These are phyloP conservation scores for Apis cerana DNA, from an alignment of 1,140 invertebrate species.

Conservation along the genomic window DNA sequence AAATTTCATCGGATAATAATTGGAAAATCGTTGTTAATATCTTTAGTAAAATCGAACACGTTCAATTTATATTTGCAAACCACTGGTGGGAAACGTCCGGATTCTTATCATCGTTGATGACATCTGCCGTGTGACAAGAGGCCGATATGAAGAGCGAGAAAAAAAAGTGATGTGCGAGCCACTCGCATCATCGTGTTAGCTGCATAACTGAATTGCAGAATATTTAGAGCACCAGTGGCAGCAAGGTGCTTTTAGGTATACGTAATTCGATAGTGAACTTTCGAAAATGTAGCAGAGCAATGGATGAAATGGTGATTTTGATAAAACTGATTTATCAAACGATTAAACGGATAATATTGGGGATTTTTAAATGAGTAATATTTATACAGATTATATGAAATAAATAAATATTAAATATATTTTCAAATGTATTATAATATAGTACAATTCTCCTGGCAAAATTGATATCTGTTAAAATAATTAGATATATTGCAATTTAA, in stretches of 20 bases:
- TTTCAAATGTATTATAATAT: too few relatives aligned
- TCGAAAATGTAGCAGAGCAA: conserved; percentile 60
- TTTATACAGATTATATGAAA: too few relatives aligned
- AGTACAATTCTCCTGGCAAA: too few relatives aligned
- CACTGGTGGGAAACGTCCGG: not conserved
- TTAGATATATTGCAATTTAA: too few relatives aligned
- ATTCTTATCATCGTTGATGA: conserved; percentile 41
- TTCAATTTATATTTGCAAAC: conserved; percentile 11
- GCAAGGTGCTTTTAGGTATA: conserved; percentile 65
- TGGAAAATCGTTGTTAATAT: not conserved
- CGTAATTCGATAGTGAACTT: conserved; percentile 68
- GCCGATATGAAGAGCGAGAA: conserved; percentile 8
- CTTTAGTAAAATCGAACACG: not conserved
- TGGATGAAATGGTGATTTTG: conserved; percentile 43
- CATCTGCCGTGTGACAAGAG: conserved; percentile 31
- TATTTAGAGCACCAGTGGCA: conserved; percentile 61
- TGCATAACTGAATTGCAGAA: conserved; percentile 65
- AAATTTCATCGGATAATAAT: not conserved
- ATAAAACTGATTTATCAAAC: conserved; percentile 12
- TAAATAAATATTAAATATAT: not conserved
- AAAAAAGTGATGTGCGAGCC: conserved; percentile 34
- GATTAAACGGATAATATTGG: not conserved
- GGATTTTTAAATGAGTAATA: not conserved
- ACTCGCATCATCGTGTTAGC: conserved; percentile 57
- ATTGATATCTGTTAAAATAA: too few relatives aligned